Base-by-base conservation (phyloP, 1,140 invertebrate genomes). In the Ceratosolen solmsi region DNA sequence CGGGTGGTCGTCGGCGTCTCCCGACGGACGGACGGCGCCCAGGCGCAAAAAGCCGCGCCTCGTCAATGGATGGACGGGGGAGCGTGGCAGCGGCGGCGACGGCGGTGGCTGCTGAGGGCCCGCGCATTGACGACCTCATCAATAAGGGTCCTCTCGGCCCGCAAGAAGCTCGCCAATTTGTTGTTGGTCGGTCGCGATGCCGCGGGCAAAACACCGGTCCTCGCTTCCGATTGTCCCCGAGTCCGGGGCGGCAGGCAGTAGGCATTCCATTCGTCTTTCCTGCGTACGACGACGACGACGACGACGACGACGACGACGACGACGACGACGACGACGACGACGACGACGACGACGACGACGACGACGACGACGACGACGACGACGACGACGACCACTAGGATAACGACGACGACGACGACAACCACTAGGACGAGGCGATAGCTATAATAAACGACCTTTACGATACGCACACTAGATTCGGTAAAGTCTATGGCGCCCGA, bases 71-170 rank as follows among this genome's bases (percentile, higher is more conserved):
- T n/a, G n/a, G n/a, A n/a, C n/a, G n/a, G n/a, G n/a, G n/a, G n/a
- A n/a, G n/a, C n/a, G n/a, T n/a, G n/a, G n/a, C n/a, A n/a, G n/a
- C n/a, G n/a, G n/a, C n/a, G n/a, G n/a, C n/a, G n/a, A n/a, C n/a
- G n/a, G 38, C 5, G 13, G 41, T 9, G 20, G 36, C 65, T n/a
- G 15, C 17, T 41, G 36, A 8, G 84, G 82, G 84, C 83, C 82
- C 82, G 80, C 84, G 86, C 84, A 86, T 86, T 86, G 86, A 87
- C 84, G 86, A 87, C 84, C 85, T 85, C 86, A 87, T 87, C 86
- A 85, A 86, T 87, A 86, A 84, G 84, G 79, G 75, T 20, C 46
- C 27, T 9, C 68, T 20, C 58, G 56, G 70, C 11, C 74, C 79
- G 77, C 85, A 86, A 85, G 84, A 86, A 86, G 83, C 82, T 80